phyloP scores from a whole-genome alignment of 2,888 invertebrate genomes.

The Notocelia uddmanniana region DNA sequence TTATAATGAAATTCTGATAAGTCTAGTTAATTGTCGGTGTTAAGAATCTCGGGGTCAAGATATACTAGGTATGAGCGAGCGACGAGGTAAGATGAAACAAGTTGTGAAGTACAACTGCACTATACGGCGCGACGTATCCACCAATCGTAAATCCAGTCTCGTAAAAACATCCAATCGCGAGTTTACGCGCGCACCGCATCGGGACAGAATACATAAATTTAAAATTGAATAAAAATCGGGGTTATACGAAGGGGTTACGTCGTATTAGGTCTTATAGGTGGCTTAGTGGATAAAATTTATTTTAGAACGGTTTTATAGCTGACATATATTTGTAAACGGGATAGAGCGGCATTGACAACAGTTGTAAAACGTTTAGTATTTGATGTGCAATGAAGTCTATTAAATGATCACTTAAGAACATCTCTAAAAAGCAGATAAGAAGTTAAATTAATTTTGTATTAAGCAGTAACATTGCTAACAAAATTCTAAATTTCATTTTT shows the following conservation, averaged over 20 bases:
- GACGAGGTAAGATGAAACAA: not conserved
- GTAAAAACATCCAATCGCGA: conserved; percentile 44
- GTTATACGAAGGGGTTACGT: conserved; percentile 28
- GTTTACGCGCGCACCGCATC: conserved; percentile 40
- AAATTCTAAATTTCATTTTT: no score
- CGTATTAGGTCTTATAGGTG: conserved; percentile 19
- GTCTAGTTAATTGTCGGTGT: no score
- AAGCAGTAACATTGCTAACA: no score
- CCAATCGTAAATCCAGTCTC: conserved; percentile 43
- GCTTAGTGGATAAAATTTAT: not conserved
- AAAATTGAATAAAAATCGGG: conserved; percentile 45
- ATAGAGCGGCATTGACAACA: no score
- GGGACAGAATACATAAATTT: conserved; percentile 46
- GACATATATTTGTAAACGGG: not conserved
- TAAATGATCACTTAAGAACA: no score
- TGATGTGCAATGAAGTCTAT: no score
- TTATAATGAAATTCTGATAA: no score
- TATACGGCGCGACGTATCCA: conserved; percentile 28
- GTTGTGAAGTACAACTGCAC: conserved; percentile 11
- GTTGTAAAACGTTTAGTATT: no score
- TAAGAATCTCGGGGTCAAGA: not conserved
- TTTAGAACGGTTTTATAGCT: not conserved
- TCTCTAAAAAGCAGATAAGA: no score
- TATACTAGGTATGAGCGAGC: not conserved
- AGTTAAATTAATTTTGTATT: no score